A percentile compares a stretch with the other conserved stretches of the same genome.
Evolutionary conservation across 2,888 invertebrate genomes (phyloP).

Genomic region (Hesperia comma): DNA sequence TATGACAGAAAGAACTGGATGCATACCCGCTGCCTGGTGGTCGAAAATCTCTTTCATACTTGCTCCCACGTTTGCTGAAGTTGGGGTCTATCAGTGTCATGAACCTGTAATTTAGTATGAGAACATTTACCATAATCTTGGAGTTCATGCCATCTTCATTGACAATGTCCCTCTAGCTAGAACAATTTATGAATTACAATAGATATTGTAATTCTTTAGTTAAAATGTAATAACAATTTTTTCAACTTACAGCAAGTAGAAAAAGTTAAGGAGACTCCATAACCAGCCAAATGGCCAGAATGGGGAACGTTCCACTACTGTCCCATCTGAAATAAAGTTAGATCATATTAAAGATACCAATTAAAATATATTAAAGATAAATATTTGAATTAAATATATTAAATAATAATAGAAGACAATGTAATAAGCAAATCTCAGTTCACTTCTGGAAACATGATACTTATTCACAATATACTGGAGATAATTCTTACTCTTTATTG

Average conservation of each 20-base stretch:
- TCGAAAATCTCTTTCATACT: slow-evolving; percentile 70
- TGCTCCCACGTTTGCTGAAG: slow-evolving; percentile 70
- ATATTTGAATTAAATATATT: no score
- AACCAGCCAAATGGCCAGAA: slow-evolving; percentile 79
- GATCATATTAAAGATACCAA: background rate
- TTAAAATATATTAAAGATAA: no score
- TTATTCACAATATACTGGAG: no score
- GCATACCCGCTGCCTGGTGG: slow-evolving; percentile 77
- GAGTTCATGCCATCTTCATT: no score
- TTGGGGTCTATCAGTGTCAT: slow-evolving; percentile 72
- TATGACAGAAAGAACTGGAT: no score
- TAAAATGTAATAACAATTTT: background rate
- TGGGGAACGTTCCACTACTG: slow-evolving; percentile 73
- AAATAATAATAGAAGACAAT: no score
- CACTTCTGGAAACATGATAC: no score
- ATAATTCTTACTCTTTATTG: no score
- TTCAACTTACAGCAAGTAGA: slow-evolving; percentile 80
- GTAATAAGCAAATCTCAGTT: no score
- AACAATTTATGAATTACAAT: no score
- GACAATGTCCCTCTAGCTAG: no score
- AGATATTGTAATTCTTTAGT: no score
- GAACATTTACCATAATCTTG: background rate
- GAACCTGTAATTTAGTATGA: slow-evolving; percentile 54
- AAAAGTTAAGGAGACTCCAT: slow-evolving; percentile 81
- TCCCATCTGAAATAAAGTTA: slow-evolving; percentile 75